Conservation (phyloP, 2,888 invertebrate species). For the Steinernema scapterisci region DNA sequence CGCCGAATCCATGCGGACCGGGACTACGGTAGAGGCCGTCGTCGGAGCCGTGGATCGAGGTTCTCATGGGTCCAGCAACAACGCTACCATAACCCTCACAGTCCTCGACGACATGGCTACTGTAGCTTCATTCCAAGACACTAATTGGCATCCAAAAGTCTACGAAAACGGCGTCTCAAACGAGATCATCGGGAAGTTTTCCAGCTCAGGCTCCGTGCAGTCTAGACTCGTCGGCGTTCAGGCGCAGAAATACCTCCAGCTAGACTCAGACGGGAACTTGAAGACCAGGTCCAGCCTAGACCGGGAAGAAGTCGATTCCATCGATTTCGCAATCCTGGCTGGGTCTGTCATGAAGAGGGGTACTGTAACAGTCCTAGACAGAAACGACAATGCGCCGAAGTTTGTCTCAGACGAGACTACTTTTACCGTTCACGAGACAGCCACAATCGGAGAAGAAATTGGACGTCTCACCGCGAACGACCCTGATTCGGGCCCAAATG, state of each 20-base stretch:
- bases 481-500: not conserved
- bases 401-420: not conserved
- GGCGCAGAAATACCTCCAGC: not conserved
- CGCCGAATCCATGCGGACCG: not conserved
- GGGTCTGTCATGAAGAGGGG: not conserved
- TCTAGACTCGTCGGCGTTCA: not conserved
- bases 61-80: slow-evolving; percentile 1
- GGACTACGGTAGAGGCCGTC: not conserved
- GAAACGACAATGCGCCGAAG: slow-evolving; percentile 20
- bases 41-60: slow-evolving; percentile 15
- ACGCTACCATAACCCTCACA: slow-evolving; percentile 18
- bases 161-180: not conserved
- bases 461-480: not conserved
- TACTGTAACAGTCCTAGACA: slow-evolving; percentile 7
- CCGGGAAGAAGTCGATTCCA: not conserved
- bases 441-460: slow-evolving; percentile 21
- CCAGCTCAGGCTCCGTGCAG: not conserved
- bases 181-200: not conserved
- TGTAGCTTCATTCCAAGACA: not conserved
- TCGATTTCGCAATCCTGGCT: not conserved
- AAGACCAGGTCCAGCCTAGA: not conserved
- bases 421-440: slow-evolving; percentile 4
- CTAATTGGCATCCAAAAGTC: slow-evolving; percentile 12
- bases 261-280: not conserved
- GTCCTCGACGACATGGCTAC: not conserved